Base-by-base conservation (phyloP, 2,113 vertebrate species). In the Sardina pilchardus region DNA sequence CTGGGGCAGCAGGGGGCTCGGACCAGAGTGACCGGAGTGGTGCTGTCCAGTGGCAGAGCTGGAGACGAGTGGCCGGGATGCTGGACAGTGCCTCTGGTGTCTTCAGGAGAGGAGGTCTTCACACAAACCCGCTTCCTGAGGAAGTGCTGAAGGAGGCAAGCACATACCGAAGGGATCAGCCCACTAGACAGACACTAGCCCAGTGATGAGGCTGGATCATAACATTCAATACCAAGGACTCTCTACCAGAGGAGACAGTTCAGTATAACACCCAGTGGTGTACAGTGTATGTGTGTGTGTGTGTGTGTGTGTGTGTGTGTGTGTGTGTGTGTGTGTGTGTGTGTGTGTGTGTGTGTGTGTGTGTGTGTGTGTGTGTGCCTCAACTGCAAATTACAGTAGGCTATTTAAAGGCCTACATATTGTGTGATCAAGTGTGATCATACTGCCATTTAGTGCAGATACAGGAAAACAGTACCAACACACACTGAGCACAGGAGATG, bases 51-150 rank as follows among this genome's bases (percentile, higher is more conserved):
- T 42, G 59, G 14, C 71, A 36, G 71, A 71, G 59, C 24, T 63
- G 48, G 63, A 48, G 82, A n/a, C n/a, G 84, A 21, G 59, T 83
- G 59, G 84, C 84, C 85, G 84, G 88, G 89, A 88, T 87, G 67
- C 67, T 75, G 67, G 6, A 4, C 8, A 89, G 87, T 88, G 85
- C 56, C 75, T 85, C 89, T 30, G 45, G 81, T 83, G 87, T 82
- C 82, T 82, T 88, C 87, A 71, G 53, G 85, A 82, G 56, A 78
- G 71, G 24, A 50, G 87, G 63, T 86, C 78, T 90, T 85, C 81
- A 85, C 86, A 88, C 85, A 87, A 88, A 85, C 90, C 83, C 84
- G 89, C 85, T 91, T 88, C 87, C 87, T 86, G 83, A 39, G 81
- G 86, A 71, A 78, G 71, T 53, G 42, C 43, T 24, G 30, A 78